Conservation (phyloP, 2,113 vertebrate species). For the Bufo bufo region DNA sequence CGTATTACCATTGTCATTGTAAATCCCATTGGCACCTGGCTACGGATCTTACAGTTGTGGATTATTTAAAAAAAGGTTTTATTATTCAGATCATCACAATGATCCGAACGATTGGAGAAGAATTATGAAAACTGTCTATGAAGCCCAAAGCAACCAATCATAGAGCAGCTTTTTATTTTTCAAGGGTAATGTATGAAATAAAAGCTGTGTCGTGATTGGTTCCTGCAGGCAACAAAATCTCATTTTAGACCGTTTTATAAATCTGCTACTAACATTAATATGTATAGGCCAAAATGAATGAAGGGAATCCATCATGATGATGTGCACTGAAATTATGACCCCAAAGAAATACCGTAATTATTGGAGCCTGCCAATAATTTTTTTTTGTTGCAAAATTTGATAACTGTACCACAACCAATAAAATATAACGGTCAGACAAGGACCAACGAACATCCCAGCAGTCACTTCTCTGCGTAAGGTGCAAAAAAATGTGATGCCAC, state of each 20-base stretch:
- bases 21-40: not conserved
- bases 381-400: not conserved
- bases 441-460: not conserved
- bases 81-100: not conserved
- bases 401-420: not conserved
- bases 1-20: not conserved
- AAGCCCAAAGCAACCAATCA: too few species aligned
- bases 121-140: too few species aligned
- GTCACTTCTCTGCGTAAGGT: not conserved
- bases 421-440: not conserved
- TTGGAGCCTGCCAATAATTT: constrained; percentile 52
- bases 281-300: not conserved
- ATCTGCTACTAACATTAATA: not conserved
- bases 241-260: too few species aligned
- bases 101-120: not conserved
- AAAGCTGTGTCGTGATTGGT: too few species aligned
- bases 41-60: not conserved
- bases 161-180: too few species aligned
- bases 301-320: not conserved
- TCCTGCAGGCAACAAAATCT: too few species aligned
- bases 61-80: not conserved
- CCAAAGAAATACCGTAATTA: constrained; percentile 1
- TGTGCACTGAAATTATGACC: not conserved
- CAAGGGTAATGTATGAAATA: too few species aligned
- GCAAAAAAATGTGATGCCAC: constrained; percentile 4